phyloP scores from a whole-genome alignment of 2,888 invertebrate genomes.

The Pharmacophagus antenor region DNA sequence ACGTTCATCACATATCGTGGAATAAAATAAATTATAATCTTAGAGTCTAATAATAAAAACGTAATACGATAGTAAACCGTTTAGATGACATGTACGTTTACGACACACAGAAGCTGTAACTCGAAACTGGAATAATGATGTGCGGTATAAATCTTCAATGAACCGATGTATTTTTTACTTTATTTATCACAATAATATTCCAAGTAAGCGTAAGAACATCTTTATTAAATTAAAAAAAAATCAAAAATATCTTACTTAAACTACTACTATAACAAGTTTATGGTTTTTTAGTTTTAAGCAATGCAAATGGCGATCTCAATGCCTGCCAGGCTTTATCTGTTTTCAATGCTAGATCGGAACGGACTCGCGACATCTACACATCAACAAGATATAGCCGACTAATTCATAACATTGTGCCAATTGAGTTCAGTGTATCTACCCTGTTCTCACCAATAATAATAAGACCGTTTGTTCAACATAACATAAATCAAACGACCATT shows the following conservation, averaged over 20 bases:
- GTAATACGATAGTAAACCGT: conserved; percentile 1
- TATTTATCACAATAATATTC: too few species aligned
- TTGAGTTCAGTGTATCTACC: not conserved
- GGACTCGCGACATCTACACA: too few species aligned
- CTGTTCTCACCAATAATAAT: not conserved
- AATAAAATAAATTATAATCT: not conserved
- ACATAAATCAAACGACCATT: not conserved
- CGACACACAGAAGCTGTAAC: conserved; percentile 14
- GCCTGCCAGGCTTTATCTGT: too few species aligned
- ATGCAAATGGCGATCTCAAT: too few species aligned
- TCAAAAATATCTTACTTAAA: too few species aligned
- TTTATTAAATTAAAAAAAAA: too few species aligned
- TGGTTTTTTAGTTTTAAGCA: too few species aligned
- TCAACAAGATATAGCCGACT: too few species aligned
- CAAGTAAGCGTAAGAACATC: too few species aligned
- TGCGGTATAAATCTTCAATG: not conserved
- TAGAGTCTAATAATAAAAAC: not conserved
- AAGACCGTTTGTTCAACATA: not conserved
- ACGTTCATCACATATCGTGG: not conserved
- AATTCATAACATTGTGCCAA: too few species aligned
- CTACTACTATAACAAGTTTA: too few species aligned
- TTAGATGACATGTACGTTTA: conserved; percentile 5
- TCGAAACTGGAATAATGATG: not conserved
- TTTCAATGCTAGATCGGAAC: too few species aligned
- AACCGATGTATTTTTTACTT: not conserved